Conservation (phyloP, 2,113 vertebrate species). For the Baryphthengus martii region DNA sequence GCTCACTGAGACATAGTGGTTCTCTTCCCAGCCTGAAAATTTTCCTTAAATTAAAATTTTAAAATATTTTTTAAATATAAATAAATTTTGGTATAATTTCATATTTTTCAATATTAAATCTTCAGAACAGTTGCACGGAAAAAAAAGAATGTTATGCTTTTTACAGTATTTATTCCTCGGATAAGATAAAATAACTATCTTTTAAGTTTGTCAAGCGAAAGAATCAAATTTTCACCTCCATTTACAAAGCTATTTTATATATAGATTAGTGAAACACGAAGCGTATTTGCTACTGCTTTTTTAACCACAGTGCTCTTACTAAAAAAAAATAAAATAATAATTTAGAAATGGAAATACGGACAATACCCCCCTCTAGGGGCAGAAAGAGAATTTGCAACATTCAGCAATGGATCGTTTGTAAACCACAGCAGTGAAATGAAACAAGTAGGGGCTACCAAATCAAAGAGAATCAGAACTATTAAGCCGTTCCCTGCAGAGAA, state of each 20-base stretch:
- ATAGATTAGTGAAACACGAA: background rate
- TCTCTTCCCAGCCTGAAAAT: background rate
- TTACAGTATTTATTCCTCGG: background rate
- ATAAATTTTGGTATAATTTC: too few species aligned
- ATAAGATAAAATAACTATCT: background rate
- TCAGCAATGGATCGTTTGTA: background rate
- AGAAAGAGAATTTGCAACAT: background rate
- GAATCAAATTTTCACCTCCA: background rate
- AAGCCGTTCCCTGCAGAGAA: background rate
- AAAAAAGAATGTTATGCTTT: background rate
- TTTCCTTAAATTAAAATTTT: background rate
- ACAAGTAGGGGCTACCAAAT: background rate
- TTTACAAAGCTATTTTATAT: background rate
- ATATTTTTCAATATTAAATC: too few species aligned
- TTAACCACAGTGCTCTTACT: background rate
- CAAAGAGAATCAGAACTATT: background rate
- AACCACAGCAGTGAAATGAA: background rate
- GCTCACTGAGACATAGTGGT: background rate
- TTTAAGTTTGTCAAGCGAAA: background rate
- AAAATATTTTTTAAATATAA: too few species aligned
- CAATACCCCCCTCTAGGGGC: conserved; percentile 60
- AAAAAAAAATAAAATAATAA: background rate
- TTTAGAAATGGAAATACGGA: background rate
- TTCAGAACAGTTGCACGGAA: background rate
- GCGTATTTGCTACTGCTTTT: background rate